phyloP scores from a whole-genome alignment of 2,797 vertebrate species.

The Sphenodon punctatus region DNA sequence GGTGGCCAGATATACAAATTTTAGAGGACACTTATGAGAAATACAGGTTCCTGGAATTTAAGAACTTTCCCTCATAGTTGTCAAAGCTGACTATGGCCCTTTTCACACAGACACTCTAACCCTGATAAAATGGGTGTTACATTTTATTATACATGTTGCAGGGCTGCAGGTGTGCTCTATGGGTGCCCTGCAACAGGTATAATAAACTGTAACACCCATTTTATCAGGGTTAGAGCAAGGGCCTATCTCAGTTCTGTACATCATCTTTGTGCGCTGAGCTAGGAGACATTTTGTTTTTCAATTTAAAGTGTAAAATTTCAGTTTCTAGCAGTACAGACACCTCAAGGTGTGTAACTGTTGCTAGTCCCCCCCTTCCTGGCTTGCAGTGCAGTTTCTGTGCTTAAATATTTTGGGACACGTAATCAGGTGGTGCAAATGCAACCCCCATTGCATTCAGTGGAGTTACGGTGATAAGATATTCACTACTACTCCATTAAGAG shows the following conservation, averaged over 20 bases:
- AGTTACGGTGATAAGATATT: neutral
- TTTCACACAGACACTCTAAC: no score
- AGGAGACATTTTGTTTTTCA: neutral
- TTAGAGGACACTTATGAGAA: no score
- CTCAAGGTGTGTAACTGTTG: neutral
- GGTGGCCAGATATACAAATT: no score
- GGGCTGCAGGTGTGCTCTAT: no score
- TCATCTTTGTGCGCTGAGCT: neutral
- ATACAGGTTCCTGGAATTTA: neutral
- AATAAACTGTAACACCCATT: no score
- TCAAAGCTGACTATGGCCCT: neutral
- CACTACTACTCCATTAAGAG: neutral
- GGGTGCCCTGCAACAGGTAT: no score
- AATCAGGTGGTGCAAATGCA: neutral
- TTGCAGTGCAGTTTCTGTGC: neutral
- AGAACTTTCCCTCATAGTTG: neutral
- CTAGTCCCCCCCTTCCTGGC: neutral
- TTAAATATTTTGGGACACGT: neutral
- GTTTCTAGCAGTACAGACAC: neutral
- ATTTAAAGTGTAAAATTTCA: neutral
- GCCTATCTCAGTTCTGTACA: neutral
- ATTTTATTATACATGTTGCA: no score
- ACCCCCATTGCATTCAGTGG: neutral
- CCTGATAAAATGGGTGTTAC: no score
- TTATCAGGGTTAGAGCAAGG: no score